Conservation (phyloP, 2,113 vertebrate species). For the Passer montanus region DNA sequence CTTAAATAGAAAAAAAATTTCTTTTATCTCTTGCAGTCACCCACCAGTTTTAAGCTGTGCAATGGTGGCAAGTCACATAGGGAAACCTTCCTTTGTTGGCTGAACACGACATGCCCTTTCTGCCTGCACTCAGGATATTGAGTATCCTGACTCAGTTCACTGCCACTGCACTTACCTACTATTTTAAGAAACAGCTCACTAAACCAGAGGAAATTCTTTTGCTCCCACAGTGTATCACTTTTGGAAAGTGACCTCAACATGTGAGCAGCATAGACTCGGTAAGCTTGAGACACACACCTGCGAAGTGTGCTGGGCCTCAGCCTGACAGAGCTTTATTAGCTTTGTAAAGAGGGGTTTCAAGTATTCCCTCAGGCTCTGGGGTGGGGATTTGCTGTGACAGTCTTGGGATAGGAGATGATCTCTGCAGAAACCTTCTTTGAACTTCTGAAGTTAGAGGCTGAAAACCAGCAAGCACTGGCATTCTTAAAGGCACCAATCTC, state of each 20-base stretch:
- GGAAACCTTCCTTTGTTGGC: neutral
- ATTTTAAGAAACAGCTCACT: neutral
- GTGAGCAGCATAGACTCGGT: neutral
- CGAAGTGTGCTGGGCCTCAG: neutral
- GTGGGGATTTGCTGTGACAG: neutral
- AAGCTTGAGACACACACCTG: neutral
- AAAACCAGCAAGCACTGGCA: neutral
- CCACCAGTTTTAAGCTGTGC: neutral
- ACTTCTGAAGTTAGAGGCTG: neutral
- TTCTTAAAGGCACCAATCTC: neutral
- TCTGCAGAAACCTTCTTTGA: neutral
- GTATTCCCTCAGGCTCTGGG: neutral
- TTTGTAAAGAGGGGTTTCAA: neutral
- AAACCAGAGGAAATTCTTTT: neutral
- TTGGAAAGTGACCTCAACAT: neutral
- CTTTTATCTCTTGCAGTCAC: neutral
- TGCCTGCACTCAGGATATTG: neutral
- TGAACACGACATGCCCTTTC: neutral
- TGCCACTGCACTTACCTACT: neutral
- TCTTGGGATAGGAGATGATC: neutral
- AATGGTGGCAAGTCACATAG: accelerated
- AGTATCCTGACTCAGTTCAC: neutral
- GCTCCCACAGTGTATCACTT: neutral
- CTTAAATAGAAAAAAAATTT: neutral
- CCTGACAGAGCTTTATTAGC: neutral